Base-by-base conservation (phyloP, 2,797 vertebrate genomes). In the Selene dorsalis region DNA sequence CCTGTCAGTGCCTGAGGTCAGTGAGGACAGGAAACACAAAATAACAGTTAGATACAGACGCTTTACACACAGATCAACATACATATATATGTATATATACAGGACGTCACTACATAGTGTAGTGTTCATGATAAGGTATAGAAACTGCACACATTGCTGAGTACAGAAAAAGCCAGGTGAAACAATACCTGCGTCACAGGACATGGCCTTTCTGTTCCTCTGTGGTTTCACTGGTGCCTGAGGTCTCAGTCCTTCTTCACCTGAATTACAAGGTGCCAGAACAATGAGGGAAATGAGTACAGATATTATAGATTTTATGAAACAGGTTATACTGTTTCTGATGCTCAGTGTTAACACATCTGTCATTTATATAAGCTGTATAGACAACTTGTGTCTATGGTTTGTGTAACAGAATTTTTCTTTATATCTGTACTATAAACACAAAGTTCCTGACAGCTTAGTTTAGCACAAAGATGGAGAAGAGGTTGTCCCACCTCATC, bases 211-310 rank as follows among this genome's bases (percentile, higher is more conserved):
- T 35, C 96, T 95, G 72, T 95, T 96, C 82, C 96, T 93, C 90
- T 96, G 96, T 58, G 96, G 96, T 76, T 97, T 97, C 72, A 95
- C 90, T 3, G 96, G 96, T 2, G 95, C 96, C 48, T 93, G 93
- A 72, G 92, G 89, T 80, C 95, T 92, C 60, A 91, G 74, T 35
- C 92, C 94, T 82, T 95, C 93, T 1, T 94, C 93, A 78, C 94
- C 95, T 95, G 77, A 58, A 60, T 65, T 80, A 73, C 56, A 84
- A 1, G 12, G 24, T 24, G 18, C 65, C 16, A 13, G 9, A 39
- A 39, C 1, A 56, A 13, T 57, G 10, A 58, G 18, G 24, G 32
- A 35, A 35, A 35, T 35, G 7, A 35, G 32, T 8, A 35, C 32
- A 35, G 32, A 35, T 35, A 7, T 6, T 35, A 35, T 7, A 6